These are phyloP conservation scores for Ptychoptera albimana DNA, from an alignment of 2,888 invertebrate species.

Conservation along the genomic window DNA sequence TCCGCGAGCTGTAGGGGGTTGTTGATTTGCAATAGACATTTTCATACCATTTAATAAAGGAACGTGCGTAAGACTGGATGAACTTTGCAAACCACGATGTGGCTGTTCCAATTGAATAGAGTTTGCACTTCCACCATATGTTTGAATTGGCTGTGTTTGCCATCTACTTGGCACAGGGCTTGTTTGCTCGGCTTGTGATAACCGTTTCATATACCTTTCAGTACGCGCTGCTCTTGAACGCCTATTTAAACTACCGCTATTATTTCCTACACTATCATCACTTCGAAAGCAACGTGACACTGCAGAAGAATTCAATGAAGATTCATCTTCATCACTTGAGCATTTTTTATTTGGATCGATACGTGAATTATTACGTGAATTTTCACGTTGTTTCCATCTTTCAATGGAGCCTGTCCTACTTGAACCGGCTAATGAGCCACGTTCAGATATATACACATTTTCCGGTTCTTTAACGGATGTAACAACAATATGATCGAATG, in stretches of 20 bases:
- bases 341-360: conserved; percentile 9
- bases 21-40: not conserved
- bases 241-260: conserved; percentile 39
- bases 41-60: conserved; percentile 6
- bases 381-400: conserved; percentile 11
- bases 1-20: not conserved
- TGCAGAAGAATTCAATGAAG: conserved; percentile 46
- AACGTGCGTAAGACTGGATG: conserved; percentile 19
- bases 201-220: conserved; percentile 60
- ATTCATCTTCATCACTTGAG: conserved; percentile 34
- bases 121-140: conserved; percentile 1
- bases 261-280: conserved; percentile 47
- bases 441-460: conserved; percentile 7
- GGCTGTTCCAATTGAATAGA: not conserved
- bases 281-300: conserved; percentile 45
- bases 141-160: conserved; percentile 23
- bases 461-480: conserved; percentile 13
- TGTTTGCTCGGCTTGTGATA: conserved; percentile 52
- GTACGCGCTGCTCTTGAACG: conserved; percentile 59
- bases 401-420: conserved; percentile 13
- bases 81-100: conserved; percentile 15
- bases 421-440: conserved; percentile 8
- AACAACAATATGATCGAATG: conserved; percentile 50
- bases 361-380: conserved; percentile 6
- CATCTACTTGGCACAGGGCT: conserved; percentile 29